Base-by-base conservation (phyloP, 2,888 invertebrate species). In the Xestia ashworthii region DNA sequence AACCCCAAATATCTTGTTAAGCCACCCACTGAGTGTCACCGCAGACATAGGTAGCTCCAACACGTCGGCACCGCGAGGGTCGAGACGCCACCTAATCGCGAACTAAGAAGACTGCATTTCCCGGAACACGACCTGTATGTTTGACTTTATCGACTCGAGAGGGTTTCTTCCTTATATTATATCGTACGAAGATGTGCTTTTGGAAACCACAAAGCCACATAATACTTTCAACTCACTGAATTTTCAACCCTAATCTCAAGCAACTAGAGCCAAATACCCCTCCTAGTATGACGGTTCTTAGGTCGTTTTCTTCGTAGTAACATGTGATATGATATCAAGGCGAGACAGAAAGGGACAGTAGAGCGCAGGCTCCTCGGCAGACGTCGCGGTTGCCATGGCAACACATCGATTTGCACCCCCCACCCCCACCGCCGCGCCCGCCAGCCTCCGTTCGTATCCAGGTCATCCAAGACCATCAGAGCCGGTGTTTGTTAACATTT, bases 331-430 rank as follows among this genome's bases (percentile, higher is more conserved):
- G 96, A 96, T 96, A 96, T 95, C 95, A 94, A 95, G 95, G 95
- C 96, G 96, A 96, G 96, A 96, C 94, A 96, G 96, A 96, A 93
- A 96, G 95, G 94, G 96, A 96, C 93, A 96, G 96, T 96, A 96
- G 95, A 95, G 95, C 95, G 95, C 96, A 96, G 96, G 94, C 95
- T 96, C 94, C 96, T 96, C 96, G 95, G 96, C 96, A 96, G 96
- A 96, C 96, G 96, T 96, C 95, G 96, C 96, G 93, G 96, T 96
- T 92, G 94, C 93, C 91, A 95, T 96, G 93, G 95, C 91, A 93
- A 95, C 96, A 91, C 96, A 96, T 96, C 96, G 96, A 96, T 96
- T 96, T 94, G 93, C 91, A 92, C 91, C 93, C 91, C 93, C 89
- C 92, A 91, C 92, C 93, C 91, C 92, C 88, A 65, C 74, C 64